These are phyloP conservation scores for Hippopotamyrus pictus DNA, from an alignment of 2,797 vertebrate species.

Conservation along the genomic window DNA sequence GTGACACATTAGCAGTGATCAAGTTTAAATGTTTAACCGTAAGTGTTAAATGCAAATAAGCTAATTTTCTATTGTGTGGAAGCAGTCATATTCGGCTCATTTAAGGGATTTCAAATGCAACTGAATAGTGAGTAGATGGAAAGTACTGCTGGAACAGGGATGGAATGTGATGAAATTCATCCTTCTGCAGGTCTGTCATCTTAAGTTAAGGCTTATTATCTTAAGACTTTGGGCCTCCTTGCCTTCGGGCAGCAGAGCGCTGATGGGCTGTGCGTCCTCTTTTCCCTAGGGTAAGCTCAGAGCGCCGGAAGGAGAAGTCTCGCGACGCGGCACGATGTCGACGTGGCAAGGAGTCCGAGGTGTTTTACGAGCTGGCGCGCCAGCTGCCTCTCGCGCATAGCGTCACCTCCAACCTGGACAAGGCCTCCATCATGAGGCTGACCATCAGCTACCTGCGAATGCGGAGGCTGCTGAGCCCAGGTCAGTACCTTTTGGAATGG, in stretches of 20 bases:
- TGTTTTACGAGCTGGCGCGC: constrained; percentile 80
- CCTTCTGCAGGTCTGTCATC: neutral
- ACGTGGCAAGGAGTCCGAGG: constrained; percentile 81
- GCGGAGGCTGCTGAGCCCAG: constrained; percentile 71
- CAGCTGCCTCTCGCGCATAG: constrained; percentile 83
- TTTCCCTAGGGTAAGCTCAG: neutral
- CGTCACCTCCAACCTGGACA: constrained; percentile 79
- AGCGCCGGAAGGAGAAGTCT: constrained; percentile 40
- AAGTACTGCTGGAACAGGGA: neutral
- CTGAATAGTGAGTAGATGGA: neutral
- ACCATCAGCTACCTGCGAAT: constrained; percentile 88
- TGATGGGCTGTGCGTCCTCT: neutral
- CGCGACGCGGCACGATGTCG: constrained; percentile 84
- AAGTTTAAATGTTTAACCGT: neutral
- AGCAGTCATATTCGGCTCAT: neutral
- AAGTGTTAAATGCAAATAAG: neutral
- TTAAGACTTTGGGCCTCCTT: neutral
- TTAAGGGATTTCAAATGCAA: neutral
- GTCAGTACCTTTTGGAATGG: constrained; percentile 43
- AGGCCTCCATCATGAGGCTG: constrained; percentile 90
- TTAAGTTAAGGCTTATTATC: neutral
- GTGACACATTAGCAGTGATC: neutral
- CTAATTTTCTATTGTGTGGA: neutral
- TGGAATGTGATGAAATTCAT: neutral
- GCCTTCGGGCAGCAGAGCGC: neutral